Percentiles rank a stretch among this genome's conserved stretches.
These are phyloP conservation scores for Streblospio benedicti DNA, from an alignment of 1,140 invertebrate genomes.

Conservation along the genomic window DNA sequence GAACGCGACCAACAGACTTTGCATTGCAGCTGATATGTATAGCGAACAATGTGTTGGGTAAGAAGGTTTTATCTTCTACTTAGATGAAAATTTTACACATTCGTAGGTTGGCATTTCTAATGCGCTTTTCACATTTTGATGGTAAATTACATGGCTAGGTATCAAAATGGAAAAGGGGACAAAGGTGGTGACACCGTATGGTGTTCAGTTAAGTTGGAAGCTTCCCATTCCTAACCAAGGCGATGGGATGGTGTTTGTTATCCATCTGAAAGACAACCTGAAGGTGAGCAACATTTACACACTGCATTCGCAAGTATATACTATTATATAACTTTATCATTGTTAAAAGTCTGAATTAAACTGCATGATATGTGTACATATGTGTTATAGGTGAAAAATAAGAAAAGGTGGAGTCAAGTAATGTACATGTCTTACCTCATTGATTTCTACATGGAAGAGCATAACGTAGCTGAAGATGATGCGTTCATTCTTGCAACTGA, in stretches of 20 bases:
- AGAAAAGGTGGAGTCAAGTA: constrained; percentile 40
- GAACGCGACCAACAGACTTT: constrained; percentile 28
- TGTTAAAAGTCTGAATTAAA: too few relatives aligned
- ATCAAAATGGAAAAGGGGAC: constrained; percentile 13
- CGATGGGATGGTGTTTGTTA: constrained; percentile 27
- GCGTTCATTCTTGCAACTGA: constrained; percentile 39
- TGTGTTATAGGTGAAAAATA: constrained; percentile 44
- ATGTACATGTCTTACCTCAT: constrained; percentile 43
- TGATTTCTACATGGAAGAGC: constrained; percentile 28
- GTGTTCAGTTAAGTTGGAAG: constrained; percentile 29
- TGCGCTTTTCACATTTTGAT: too few relatives aligned
- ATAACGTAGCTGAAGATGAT: constrained; percentile 23
- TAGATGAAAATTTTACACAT: neutral
- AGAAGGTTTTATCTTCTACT: neutral
- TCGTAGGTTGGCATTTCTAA: too few relatives aligned
- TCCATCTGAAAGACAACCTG: constrained; percentile 37
- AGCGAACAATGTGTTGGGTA: constrained; percentile 27
- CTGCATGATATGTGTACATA: too few relatives aligned
- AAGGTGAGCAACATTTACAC: constrained; percentile 23
- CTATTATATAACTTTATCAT: too few relatives aligned
- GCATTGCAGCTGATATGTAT: constrained; percentile 28
- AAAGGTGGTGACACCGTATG: constrained; percentile 33
- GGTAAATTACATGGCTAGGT: too few relatives aligned
- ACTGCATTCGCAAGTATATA: neutral
- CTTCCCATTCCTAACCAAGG: constrained; percentile 15